A percentile compares a stretch with the other conserved stretches of the same genome.
These are phyloP conservation scores for Phoenicopterus ruber DNA, from an alignment of 2,113 vertebrate species.

Conservation along the genomic window DNA sequence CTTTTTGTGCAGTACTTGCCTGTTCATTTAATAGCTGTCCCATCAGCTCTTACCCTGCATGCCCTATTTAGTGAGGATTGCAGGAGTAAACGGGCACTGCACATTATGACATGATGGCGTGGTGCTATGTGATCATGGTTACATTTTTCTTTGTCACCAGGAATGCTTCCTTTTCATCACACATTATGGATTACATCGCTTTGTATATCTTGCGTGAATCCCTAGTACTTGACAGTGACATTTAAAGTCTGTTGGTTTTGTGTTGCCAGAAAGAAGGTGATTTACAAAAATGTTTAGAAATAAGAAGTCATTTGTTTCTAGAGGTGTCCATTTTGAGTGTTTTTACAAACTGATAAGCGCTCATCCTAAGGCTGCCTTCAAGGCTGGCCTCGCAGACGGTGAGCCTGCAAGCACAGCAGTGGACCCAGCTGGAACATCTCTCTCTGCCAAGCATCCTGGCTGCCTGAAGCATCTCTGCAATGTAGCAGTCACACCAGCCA, in stretches of 20 bases:
- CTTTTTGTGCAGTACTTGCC: background rate
- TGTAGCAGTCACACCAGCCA: background rate
- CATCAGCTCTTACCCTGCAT: background rate
- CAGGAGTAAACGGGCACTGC: background rate
- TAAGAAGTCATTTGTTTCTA: background rate
- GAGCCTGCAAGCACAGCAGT: background rate
- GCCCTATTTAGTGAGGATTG: background rate
- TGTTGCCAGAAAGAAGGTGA: background rate
- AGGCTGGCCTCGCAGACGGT: background rate
- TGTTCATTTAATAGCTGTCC: background rate
- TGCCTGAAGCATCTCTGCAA: background rate
- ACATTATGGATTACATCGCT: background rate
- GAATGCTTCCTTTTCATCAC: background rate
- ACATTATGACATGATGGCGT: fast-evolving
- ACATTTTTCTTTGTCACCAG: background rate
- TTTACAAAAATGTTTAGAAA: background rate
- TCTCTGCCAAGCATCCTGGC: background rate
- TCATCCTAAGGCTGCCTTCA: background rate
- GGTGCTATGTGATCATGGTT: fast-evolving
- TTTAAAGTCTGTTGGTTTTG: background rate
- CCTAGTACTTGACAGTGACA: background rate
- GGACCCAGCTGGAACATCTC: background rate
- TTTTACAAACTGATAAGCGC: background rate
- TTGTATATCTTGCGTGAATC: background rate
- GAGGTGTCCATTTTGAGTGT: background rate